Conservation (phyloP, 2,888 invertebrate genomes). For the Notodonta dromedarius region DNA sequence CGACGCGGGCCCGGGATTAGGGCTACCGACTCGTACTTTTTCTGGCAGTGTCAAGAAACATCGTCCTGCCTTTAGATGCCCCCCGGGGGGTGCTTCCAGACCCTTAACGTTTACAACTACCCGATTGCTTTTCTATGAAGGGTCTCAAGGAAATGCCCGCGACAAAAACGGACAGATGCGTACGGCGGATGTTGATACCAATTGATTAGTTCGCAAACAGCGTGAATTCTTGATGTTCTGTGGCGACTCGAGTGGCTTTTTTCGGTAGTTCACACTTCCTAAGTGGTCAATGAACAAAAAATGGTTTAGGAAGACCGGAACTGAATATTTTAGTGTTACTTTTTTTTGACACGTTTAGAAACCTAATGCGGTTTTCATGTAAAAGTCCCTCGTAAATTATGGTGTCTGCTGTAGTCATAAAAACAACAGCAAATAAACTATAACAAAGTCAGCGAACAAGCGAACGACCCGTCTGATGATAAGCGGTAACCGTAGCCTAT, state of each 20-base stretch:
- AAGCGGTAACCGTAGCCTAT: too few relatives aligned
- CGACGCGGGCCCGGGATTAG: conserved; percentile 73
- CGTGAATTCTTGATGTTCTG: conserved; percentile 46
- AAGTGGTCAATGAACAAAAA: conserved; percentile 40
- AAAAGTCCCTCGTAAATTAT: background rate
- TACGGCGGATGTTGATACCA: conserved; percentile 62
- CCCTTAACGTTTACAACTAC: conserved; percentile 86
- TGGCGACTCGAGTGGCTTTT: conserved; percentile 40
- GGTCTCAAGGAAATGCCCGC: conserved; percentile 67
- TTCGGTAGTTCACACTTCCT: conserved; percentile 45
- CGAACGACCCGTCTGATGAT: too few relatives aligned
- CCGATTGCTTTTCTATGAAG: conserved; percentile 86
- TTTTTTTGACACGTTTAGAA: background rate
- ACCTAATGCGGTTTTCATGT: background rate
- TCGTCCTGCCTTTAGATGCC: conserved; percentile 79
- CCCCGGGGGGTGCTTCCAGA: conserved; percentile 84
- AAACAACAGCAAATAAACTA: background rate
- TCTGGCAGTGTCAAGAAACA: conserved; percentile 79
- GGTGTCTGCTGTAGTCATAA: background rate
- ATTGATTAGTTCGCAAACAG: conserved; percentile 60
- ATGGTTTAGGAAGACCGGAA: conserved; percentile 10
- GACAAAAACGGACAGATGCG: conserved; percentile 76
- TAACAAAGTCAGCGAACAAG: background rate
- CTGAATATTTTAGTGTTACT: conserved; percentile 13
- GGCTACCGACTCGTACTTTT: conserved; percentile 76